Evolutionary conservation across 2,888 invertebrate genomes (phyloP).

Genomic region (Rhagium mordax): DNA sequence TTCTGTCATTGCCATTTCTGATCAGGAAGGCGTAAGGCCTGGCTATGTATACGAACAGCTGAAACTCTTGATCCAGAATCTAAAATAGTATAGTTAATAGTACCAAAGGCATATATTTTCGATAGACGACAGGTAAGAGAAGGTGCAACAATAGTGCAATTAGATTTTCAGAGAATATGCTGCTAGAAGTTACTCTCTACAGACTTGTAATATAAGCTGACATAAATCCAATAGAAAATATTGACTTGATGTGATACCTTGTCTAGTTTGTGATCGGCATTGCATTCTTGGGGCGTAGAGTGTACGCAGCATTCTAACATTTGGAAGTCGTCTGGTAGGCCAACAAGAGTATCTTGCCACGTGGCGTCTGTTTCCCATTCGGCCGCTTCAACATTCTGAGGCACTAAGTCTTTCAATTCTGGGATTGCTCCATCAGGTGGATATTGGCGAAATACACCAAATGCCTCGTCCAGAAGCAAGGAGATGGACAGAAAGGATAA

Average conservation of each 20-base stretch:
- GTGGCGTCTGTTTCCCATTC: constrained; percentile 70
- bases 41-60: constrained; percentile 69
- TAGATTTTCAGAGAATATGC: too few relatives aligned
- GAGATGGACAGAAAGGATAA: constrained; percentile 67
- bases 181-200: too few relatives aligned
- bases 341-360: constrained; percentile 68
- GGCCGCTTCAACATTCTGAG: constrained; percentile 61
- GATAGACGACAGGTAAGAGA: too few relatives aligned
- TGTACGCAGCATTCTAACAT: constrained; percentile 64
- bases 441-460: constrained; percentile 64
- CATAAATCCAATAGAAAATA: too few relatives aligned
- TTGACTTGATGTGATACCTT: constrained; percentile 47
- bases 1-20: constrained; percentile 67
- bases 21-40: constrained; percentile 70
- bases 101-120: too few relatives aligned
- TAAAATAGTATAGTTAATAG: constrained; percentile 40
- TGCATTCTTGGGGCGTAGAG: constrained; percentile 57
- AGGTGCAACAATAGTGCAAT: too few relatives aligned
- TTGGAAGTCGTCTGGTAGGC: constrained; percentile 66
- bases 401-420: constrained; percentile 62
- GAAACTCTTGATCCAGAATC: constrained; percentile 71
- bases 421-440: constrained; percentile 67
- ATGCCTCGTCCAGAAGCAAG: constrained; percentile 68
- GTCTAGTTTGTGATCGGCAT: constrained; percentile 64
- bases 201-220: too few relatives aligned